These are phyloP conservation scores for Neoaliturus tenellus DNA, from an alignment of 2,888 invertebrate genomes.

Conservation along the genomic window DNA sequence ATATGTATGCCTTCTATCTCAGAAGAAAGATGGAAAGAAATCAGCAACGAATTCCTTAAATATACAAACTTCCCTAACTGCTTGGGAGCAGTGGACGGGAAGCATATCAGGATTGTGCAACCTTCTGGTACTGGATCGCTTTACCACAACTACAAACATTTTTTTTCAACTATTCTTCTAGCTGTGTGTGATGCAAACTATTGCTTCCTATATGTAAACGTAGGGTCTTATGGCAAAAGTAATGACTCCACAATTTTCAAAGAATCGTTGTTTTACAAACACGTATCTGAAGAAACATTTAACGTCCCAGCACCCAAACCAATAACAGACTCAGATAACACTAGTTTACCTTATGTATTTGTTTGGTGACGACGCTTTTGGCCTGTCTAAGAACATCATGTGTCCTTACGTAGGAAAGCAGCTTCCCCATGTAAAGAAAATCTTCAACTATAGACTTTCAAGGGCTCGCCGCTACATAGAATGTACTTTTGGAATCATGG, in stretches of 20 bases:
- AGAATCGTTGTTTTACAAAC: conserved; percentile 18
- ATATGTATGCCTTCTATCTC: conserved; percentile 31
- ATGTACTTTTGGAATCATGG: conserved; percentile 15
- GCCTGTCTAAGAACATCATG: conserved; percentile 3
- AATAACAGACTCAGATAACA: neutral
- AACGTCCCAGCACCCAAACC: conserved; percentile 12
- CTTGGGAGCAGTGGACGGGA: conserved; percentile 51
- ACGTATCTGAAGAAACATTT: neutral
- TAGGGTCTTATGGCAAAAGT: conserved; percentile 31
- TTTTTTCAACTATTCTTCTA: conserved; percentile 53
- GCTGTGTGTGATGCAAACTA: too few species aligned
- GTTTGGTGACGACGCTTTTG: conserved; percentile 22
- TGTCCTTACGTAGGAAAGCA: neutral
- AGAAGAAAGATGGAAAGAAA: conserved; percentile 51
- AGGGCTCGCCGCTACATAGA: conserved; percentile 34
- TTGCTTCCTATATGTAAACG: conserved; percentile 7
- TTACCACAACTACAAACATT: conserved; percentile 54
- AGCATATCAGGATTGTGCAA: conserved; percentile 55
- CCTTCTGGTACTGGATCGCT: conserved; percentile 41
- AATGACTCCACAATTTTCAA: conserved; percentile 28
- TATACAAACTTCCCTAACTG: conserved; percentile 52
- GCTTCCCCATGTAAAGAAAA: neutral
- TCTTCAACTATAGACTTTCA: conserved; percentile 32
- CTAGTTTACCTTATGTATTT: conserved; percentile 6
- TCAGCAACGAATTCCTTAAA: conserved; percentile 53